phyloP scores from a whole-genome alignment of 2,888 invertebrate species.

The Torymus auratus region DNA sequence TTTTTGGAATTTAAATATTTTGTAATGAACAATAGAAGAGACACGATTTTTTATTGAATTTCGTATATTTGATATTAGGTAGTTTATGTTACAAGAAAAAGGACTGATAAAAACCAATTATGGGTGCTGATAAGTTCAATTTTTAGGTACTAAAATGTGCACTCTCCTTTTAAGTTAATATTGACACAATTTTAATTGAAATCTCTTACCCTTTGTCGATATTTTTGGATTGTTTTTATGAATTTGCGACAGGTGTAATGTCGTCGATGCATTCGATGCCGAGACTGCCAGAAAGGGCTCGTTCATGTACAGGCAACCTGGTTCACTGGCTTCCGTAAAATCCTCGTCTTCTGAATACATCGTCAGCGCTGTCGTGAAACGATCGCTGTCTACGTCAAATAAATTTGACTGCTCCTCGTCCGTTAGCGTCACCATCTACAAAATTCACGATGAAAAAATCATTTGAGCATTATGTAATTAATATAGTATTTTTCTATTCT shows the following conservation, averaged over 20 bases:
- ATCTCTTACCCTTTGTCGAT: slow-evolving; percentile 67
- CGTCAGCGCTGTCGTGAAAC: slow-evolving; percentile 65
- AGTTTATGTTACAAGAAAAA: too few relatives aligned
- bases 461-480: too few relatives aligned
- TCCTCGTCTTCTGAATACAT: slow-evolving; percentile 64
- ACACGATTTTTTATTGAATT: too few relatives aligned
- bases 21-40: too few relatives aligned
- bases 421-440: slow-evolving; percentile 52
- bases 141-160: too few relatives aligned
- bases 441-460: neutral
- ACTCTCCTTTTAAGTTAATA: too few relatives aligned
- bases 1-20: too few relatives aligned
- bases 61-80: too few relatives aligned
- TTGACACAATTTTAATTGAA: neutral
- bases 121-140: too few relatives aligned
- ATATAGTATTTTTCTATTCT: too few relatives aligned
- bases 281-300: slow-evolving; percentile 60
- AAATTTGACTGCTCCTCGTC: slow-evolving; percentile 37
- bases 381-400: slow-evolving; percentile 63
- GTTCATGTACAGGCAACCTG: slow-evolving; percentile 13
- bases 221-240: slow-evolving; percentile 67
- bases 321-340: slow-evolving; percentile 58
- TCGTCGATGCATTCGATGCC: slow-evolving; percentile 62
- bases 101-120: too few relatives aligned
- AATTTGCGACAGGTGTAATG: slow-evolving; percentile 65